Percentiles rank a stretch among this genome's conserved stretches.
Evolutionary conservation across 2,113 vertebrate species (phyloP).

Genomic region (Cynopterus brachyotis): DNA sequence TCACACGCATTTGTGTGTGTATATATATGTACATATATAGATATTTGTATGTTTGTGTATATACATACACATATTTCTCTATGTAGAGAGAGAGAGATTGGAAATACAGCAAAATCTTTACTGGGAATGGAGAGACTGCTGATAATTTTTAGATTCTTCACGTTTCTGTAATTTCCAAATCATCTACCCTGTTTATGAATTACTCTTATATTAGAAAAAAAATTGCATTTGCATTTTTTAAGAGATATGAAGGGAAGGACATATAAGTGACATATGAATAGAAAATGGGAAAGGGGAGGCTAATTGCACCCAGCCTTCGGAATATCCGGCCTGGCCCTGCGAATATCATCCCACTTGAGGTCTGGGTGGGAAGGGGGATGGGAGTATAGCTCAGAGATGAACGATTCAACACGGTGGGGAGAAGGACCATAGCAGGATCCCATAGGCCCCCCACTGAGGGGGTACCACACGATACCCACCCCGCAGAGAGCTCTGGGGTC

Average conservation of each 20-base stretch:
- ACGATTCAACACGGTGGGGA: not conserved
- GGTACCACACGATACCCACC: rapidly evolving
- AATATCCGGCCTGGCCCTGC: not conserved
- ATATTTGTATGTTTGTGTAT: not conserved
- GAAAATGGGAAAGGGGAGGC: not conserved
- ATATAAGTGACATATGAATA: not conserved
- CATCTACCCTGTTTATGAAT: not conserved
- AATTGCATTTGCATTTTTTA: not conserved
- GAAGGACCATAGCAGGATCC: not conserved
- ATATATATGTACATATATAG: not conserved
- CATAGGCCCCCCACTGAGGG: rapidly evolving
- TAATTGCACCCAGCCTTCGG: not conserved
- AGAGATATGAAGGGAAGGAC: not conserved
- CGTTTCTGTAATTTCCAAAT: not conserved
- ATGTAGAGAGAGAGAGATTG: too few relatives aligned
- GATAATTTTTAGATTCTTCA: not conserved
- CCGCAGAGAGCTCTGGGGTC: not conserved
- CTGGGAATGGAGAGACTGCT: not conserved
- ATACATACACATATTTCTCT: not conserved
- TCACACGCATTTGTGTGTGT: not conserved
- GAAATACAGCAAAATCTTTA: not conserved
- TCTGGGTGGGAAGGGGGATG: not conserved
- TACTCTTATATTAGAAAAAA: not conserved
- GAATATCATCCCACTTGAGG: not conserved
- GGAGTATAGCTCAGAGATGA: not conserved